Base-by-base conservation (phyloP, 2,888 invertebrate species). In the Iphiclides podalirius region DNA sequence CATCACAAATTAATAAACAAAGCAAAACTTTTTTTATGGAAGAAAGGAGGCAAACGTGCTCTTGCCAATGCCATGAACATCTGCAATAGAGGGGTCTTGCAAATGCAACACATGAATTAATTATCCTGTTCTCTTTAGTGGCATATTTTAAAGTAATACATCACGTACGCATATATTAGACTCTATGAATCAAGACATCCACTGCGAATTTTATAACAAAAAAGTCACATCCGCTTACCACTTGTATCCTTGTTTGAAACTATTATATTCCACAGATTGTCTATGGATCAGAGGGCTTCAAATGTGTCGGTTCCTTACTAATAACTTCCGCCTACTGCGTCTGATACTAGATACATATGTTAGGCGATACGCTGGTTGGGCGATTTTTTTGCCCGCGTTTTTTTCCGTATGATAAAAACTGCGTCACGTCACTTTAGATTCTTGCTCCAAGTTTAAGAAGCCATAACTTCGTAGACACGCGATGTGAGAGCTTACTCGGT, bases 401-500 rank as follows among this genome's bases (percentile, higher is more conserved):
- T 61, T 56, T 59, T 46, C 34, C 14, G 46, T 39, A 33, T 55
- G 55, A 57, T 57, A 60, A 60, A 59, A 56, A 60, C 58, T 60
- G 52, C 55, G 61, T 61, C 66, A 60, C 64, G 66, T 64, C 65
- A 64, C 57, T 61, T 62, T 61, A 63, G 66, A 65, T 66, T 63
- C 58, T 52, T 57, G 61, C 57, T 68, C 57, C 50, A 57, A 62
- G 61, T 55, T 53, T 64, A 59, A 61, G 81, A 82, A 82, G 82
- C 82, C 82, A 72, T 82, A 81, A 73, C 70, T 70, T 60, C 56
- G 59, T 64, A 59, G 57, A 68, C 80, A 81, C 79, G 80, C 81
- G 66, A 81, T 75, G 75, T 60, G 47, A 41, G 51, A 43, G 69
- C 1, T 53, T 20, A 4, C 2, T 1, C 15, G 51, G 17, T 59